phyloP scores from a whole-genome alignment of 2,797 vertebrate genomes.

The Enteromius anoplus region DNA sequence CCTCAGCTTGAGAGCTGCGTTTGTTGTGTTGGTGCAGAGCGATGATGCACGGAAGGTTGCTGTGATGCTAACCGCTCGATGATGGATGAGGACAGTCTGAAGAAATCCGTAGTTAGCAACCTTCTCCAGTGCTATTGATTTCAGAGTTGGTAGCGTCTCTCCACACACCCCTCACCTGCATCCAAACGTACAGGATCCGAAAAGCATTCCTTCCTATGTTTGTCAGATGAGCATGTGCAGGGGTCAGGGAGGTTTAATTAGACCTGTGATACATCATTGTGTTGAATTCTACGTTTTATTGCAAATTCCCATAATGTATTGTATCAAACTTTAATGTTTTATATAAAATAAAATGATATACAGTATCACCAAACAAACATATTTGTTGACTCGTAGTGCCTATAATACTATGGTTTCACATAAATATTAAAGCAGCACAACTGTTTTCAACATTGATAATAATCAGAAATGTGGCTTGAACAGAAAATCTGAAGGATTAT shows the following conservation, averaged over 20 bases:
- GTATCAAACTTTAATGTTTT: background rate
- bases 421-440: background rate
- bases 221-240: constrained; percentile 39
- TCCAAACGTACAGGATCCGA: background rate
- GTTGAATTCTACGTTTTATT: background rate
- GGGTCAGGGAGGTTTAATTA: constrained; percentile 22
- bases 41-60: constrained; percentile 42
- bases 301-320: background rate
- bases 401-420: background rate
- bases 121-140: constrained; percentile 74
- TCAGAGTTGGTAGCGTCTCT: constrained; percentile 62
- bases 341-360: background rate
- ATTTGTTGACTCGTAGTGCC: background rate
- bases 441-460: background rate
- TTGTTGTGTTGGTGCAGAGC: constrained; percentile 44
- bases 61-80: constrained; percentile 53
- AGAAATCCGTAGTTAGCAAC: constrained; percentile 68
- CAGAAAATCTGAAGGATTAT: background rate
- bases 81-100: constrained; percentile 75
- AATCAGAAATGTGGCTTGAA: background rate
- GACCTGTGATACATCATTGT: background rate
- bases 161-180: constrained; percentile 33
- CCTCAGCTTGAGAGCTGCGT: constrained; percentile 34
- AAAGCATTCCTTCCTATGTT: constrained; percentile 16
- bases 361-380: background rate